Evolutionary conservation across 2,888 invertebrate species (phyloP).

Genomic region (Abrostola triplasia): DNA sequence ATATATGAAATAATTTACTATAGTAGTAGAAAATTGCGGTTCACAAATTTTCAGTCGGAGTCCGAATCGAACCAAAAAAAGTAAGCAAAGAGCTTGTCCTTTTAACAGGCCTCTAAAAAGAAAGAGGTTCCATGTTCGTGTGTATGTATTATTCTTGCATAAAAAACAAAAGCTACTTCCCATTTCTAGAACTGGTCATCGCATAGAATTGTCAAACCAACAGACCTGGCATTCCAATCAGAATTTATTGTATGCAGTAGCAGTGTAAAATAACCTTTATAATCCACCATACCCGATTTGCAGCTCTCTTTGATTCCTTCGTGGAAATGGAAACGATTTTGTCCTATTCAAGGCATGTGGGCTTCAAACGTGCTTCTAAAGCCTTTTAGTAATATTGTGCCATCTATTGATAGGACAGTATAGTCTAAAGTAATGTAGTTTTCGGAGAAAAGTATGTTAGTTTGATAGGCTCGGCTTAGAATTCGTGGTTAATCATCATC

Average conservation of each 20-base stretch:
- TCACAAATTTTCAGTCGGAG: too few relatives aligned
- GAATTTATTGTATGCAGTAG: constrained; percentile 21
- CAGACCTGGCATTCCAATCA: constrained; percentile 10
- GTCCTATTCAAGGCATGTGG: constrained; percentile 48
- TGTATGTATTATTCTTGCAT: too few relatives aligned
- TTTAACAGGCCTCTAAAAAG: too few relatives aligned
- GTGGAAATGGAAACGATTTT: constrained; percentile 61
- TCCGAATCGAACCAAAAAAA: too few relatives aligned
- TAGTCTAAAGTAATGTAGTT: too few relatives aligned
- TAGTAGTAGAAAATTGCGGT: too few relatives aligned
- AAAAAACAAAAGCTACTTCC: constrained; percentile 33
- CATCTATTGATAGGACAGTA: not conserved
- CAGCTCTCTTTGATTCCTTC: constrained; percentile 45
- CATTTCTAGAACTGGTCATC: too few relatives aligned
- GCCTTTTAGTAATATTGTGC: not conserved
- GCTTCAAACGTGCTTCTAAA: constrained; percentile 34
- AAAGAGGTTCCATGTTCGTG: not conserved
- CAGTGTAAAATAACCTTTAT: constrained; percentile 52
- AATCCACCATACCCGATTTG: constrained; percentile 39
- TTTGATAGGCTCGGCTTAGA: too few relatives aligned
- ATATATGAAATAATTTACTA: too few relatives aligned
- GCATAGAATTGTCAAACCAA: constrained; percentile 6
- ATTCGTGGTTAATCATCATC: too few relatives aligned
- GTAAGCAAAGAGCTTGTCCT: too few relatives aligned
- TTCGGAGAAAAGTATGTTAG: too few relatives aligned